A percentile compares a stretch with the other conserved stretches of the same genome.
phyloP scores from a whole-genome alignment of 1,140 invertebrate species.

The Drosophila gunungcola region DNA sequence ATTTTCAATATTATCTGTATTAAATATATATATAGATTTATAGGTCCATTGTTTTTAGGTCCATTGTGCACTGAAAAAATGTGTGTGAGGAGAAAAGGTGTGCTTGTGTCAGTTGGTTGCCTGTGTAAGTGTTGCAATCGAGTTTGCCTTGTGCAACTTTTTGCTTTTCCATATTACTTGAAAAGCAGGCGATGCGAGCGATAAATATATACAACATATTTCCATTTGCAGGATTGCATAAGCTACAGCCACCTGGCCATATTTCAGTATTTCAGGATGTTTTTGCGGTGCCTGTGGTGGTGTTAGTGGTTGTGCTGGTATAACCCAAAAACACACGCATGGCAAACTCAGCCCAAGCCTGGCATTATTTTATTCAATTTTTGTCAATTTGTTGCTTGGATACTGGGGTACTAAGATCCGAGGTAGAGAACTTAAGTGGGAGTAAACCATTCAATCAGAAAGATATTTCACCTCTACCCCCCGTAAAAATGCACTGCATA shows the following conservation, averaged over 20 bases:
- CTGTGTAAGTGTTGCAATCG: constrained; percentile 63
- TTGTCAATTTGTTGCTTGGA: constrained; percentile 67
- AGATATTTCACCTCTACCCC: background rate
- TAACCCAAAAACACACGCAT: constrained; percentile 10
- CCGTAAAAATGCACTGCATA: constrained; percentile 41
- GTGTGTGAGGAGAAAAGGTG: background rate
- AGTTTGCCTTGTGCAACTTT: constrained; percentile 59
- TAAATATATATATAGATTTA: too few species aligned
- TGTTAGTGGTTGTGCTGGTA: constrained; percentile 21
- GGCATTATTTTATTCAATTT: constrained; percentile 75
- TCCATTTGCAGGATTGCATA: constrained; percentile 57
- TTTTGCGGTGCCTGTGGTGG: constrained; percentile 9
- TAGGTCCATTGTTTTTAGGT: too few species aligned
- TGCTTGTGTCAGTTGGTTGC: constrained; percentile 26
- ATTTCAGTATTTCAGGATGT: background rate
- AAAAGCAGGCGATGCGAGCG: constrained; percentile 54
- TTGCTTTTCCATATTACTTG: constrained; percentile 48
- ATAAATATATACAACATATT: constrained; percentile 49
- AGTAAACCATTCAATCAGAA: constrained; percentile 20
- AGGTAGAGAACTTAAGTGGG: background rate
- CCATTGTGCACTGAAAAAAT: background rate
- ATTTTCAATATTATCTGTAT: too few species aligned
- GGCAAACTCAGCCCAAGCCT: constrained; percentile 7
- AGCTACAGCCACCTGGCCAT: constrained; percentile 20
- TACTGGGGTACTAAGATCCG: constrained; percentile 9